Conservation (phyloP, 2,113 vertebrate genomes). For the Notarius lentiginosus region DNA sequence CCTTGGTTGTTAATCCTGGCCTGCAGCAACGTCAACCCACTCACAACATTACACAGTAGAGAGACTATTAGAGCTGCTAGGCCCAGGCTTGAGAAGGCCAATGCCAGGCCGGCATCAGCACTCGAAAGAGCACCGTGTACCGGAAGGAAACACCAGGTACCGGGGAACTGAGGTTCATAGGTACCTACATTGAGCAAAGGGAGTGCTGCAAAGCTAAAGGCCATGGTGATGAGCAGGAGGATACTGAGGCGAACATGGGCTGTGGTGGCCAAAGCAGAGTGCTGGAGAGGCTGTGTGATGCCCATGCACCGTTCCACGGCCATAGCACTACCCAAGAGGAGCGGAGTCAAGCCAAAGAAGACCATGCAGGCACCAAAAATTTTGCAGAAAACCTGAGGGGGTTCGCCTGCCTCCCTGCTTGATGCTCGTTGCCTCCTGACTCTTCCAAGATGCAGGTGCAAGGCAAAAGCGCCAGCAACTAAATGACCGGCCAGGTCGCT, state of each 20-base stretch:
- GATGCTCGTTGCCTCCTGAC: not conserved
- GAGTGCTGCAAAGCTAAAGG: constrained; percentile 72
- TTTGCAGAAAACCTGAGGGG: constrained; percentile 67
- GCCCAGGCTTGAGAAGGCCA: constrained; percentile 78
- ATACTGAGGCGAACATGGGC: constrained; percentile 64
- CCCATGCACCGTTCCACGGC: constrained; percentile 81
- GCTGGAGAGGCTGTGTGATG: constrained; percentile 78
- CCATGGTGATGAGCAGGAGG: constrained; percentile 60
- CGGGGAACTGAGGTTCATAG: constrained; percentile 72
- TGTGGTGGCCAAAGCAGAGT: constrained; percentile 68
- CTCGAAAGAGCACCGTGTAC: constrained; percentile 55
- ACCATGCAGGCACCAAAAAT: constrained; percentile 82
- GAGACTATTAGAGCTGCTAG: constrained; percentile 72
- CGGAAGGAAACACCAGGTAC: constrained; percentile 83
- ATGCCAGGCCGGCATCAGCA: constrained; percentile 65
- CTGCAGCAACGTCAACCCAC: constrained; percentile 72
- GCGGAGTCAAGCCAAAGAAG: constrained; percentile 79
- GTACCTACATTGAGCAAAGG: constrained; percentile 73
- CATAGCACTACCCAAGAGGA: constrained; percentile 81
- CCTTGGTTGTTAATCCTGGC: constrained; percentile 62
- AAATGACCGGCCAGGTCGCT: constrained; percentile 80
- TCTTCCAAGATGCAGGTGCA: constrained; percentile 70
- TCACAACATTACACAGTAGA: constrained; percentile 77
- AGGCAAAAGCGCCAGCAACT: constrained; percentile 77
- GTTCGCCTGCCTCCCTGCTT: constrained; percentile 19